Conservation (phyloP, 2,888 invertebrate genomes). For the Nemotelus nigrinus region DNA sequence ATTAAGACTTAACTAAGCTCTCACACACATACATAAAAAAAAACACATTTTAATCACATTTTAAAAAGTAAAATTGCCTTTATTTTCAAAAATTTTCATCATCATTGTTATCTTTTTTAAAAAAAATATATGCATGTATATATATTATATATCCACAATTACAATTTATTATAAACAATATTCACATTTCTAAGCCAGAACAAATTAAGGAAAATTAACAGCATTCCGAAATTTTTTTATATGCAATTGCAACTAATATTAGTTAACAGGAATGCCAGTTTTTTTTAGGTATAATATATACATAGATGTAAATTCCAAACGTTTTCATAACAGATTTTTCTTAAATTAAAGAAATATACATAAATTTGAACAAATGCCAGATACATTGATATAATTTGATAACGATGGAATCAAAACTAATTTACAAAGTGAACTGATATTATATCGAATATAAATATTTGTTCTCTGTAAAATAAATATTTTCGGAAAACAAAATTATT, state of each 20-base stretch:
- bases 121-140: constrained; percentile 36
- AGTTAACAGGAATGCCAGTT: constrained; percentile 5
- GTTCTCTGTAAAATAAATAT: no score
- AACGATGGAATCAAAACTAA: no score
- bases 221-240: no score
- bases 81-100: constrained; percentile 37
- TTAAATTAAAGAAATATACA: neutral
- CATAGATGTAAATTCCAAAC: neutral
- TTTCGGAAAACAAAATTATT: no score
- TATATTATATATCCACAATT: constrained; percentile 29
- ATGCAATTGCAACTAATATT: neutral
- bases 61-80: constrained; percentile 39
- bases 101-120: constrained; percentile 32
- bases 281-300: neutral
- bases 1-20: no score
- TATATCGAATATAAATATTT: no score
- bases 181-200: constrained; percentile 41
- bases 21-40: no score
- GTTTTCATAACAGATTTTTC: neutral
- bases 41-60: neutral
- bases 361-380: neutral
- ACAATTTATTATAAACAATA: constrained; percentile 41
- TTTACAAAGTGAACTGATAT: no score
- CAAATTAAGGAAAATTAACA: neutral
- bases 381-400: no score